Percentiles rank a stretch among this genome's conserved stretches.
Conservation (phyloP, 1,140 invertebrate genomes). For the Teleopsis dalmanni region DNA sequence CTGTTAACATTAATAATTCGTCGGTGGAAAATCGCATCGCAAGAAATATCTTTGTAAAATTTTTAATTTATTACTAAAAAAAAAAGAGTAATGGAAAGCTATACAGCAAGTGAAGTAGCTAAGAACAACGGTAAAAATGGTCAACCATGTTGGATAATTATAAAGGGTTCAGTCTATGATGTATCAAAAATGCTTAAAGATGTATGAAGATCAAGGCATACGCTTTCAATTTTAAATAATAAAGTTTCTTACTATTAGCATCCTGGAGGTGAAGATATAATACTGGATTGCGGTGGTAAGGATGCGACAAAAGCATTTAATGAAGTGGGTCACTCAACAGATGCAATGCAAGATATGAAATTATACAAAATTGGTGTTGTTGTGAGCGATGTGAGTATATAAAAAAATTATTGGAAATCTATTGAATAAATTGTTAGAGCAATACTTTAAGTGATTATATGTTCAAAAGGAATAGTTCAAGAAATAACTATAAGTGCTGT, state of each 20-base stretch:
- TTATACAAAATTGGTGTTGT: conserved; percentile 58
- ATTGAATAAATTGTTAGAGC: no score
- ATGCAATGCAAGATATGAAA: conserved; percentile 52
- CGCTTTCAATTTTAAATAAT: background rate
- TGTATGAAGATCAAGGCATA: conserved; percentile 31
- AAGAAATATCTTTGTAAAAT: no score
- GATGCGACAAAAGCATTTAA: conserved; percentile 58
- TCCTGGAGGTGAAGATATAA: conserved; percentile 56
- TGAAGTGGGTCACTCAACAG: conserved; percentile 56
- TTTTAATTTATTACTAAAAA: no score
- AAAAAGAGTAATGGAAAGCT: conserved; percentile 36
- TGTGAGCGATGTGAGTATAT: conserved; percentile 8
- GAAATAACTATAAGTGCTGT: no score
- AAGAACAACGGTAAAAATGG: conserved; percentile 50
- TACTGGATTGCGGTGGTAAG: conserved; percentile 56
- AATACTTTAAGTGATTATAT: background rate
- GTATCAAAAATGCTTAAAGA: conserved; percentile 53
- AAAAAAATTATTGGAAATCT: background rate
- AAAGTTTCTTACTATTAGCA: conserved; percentile 45
- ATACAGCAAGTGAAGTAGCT: conserved; percentile 50
- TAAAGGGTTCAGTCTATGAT: conserved; percentile 58
- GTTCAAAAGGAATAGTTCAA: background rate
- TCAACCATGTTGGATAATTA: conserved; percentile 53
- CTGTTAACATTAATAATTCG: no score
- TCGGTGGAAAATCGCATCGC: no score